These are phyloP conservation scores for Arbacia lixula DNA, from an alignment of 53 echinoderm and acorn worm genomes.

Conservation along the genomic window DNA sequence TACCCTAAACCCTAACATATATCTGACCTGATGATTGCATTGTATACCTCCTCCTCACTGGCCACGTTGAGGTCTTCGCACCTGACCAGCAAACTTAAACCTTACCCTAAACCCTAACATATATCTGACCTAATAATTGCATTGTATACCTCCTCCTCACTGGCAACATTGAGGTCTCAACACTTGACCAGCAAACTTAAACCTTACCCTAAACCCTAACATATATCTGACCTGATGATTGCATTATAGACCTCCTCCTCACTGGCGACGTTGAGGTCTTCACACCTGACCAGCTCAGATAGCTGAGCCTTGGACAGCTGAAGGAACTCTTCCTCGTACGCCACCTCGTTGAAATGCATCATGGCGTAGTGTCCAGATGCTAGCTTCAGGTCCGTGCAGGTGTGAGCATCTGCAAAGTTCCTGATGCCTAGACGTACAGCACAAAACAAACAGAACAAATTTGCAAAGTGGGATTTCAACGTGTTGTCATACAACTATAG, in stretches of 20 bases:
- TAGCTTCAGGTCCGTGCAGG: constrained; percentile 82
- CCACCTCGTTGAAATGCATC: constrained; percentile 83
- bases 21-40: constrained; percentile 64
- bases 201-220: constrained; percentile 1
- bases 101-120: too few relatives aligned
- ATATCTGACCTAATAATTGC: constrained; percentile 80
- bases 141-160: constrained; percentile 87
- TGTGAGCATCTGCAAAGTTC: constrained; percentile 82
- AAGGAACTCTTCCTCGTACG: constrained; percentile 82
- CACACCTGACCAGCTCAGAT: constrained; percentile 68
- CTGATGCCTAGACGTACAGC: constrained; percentile 87
- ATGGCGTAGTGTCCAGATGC: constrained; percentile 81
- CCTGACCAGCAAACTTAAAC: constrained; percentile 54
- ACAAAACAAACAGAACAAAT: too few relatives aligned
- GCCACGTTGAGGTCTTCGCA: constrained; percentile 76
- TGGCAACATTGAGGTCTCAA: constrained; percentile 77
- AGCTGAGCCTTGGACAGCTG: constrained; percentile 73
- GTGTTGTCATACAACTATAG: too few relatives aligned
- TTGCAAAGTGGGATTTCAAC: too few relatives aligned
- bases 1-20: too few relatives aligned
- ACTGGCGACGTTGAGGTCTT: constrained; percentile 79
- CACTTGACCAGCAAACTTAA: constrained; percentile 62
- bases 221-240: constrained; percentile 74
- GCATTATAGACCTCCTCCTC: constrained; percentile 91
- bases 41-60: constrained; percentile 85